Conservation (phyloP, 2,113 vertebrate genomes). For the Zosterops borbonicus region DNA sequence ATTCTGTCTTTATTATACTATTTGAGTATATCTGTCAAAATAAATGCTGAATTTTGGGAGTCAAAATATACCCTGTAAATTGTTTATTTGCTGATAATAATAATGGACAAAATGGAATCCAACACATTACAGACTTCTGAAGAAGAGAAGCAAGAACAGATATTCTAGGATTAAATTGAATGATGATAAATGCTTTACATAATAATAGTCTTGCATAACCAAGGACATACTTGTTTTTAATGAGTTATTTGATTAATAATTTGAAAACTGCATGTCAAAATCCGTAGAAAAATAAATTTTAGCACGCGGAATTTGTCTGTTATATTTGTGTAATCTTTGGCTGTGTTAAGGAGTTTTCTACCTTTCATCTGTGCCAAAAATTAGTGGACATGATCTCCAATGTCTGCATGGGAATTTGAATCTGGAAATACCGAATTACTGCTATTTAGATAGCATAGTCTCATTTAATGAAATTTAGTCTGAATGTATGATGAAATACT, state of each 20-base stretch:
- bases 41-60: not conserved
- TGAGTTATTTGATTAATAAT: not conserved
- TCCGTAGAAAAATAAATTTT: not conserved
- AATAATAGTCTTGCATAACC: not conserved
- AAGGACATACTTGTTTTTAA: not conserved
- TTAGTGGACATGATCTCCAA: not conserved
- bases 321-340: not conserved
- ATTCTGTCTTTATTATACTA: not conserved
- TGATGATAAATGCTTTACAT: not conserved
- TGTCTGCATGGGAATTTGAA: not conserved
- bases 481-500: not conserved
- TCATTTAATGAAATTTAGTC: not conserved
- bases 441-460: not conserved
- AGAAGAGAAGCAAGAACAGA: not conserved
- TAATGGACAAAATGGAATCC: not conserved
- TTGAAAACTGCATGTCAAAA: not conserved
- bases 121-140: not conserved
- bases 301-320: not conserved
- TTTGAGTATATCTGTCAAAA: not conserved
- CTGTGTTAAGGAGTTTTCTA: not conserved
- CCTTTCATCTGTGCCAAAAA: not conserved
- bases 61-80: not conserved
- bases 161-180: not conserved
- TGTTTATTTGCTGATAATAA: not conserved
- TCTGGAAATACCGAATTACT: not conserved